Evolutionary conservation across 2,888 invertebrate species (phyloP), one percentile per base, ranked within the genome.

Genomic region (Pyrrhia umbra): DNA sequence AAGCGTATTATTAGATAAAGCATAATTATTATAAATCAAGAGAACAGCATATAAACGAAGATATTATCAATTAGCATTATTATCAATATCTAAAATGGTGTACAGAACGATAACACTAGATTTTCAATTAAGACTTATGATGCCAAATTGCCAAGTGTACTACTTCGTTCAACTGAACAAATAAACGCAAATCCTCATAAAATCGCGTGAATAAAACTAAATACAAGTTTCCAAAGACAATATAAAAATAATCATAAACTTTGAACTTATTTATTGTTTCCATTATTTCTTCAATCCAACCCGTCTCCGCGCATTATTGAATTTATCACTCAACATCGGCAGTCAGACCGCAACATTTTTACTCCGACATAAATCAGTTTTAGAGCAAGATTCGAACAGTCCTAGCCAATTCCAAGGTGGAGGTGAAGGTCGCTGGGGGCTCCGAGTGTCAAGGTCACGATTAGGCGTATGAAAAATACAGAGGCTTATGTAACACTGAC

Each of bases 401-500:
- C 39, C 60, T 46, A 51, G 47, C 70, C 55, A 51, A 54, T 49
- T 49, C 49, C 27, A 69, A 67, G 59, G 57, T 61, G 49, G 42
- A 30, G 71, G 71, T 61, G 52, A 59, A 77, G 69, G 63, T 51
- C 59, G 50, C 6, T 20, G 27, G 43, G 61, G 25, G 61, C 51
- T 37, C 52, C 40, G 18, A 55, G 46, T 50, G 61, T 77, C 78
- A 80, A 77, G 74, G 77, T 67, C 78, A 69, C 55, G 23, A 37
- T 37, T 25, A 30, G 42, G 10, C 42, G 8, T 52, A 42, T 61
- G 37, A 75, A 75, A 62, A 75, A 51, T 64, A 51, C 42, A 64
- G 51, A 16, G 39, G 27, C 50, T 72, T 76, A 47, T 50, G 46
- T 58, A 76, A 72, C 46, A 40, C 52, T 23, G 15, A 30, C 50